Conservation (phyloP, 2,888 invertebrate species). For the Drosophila algonquin region DNA sequence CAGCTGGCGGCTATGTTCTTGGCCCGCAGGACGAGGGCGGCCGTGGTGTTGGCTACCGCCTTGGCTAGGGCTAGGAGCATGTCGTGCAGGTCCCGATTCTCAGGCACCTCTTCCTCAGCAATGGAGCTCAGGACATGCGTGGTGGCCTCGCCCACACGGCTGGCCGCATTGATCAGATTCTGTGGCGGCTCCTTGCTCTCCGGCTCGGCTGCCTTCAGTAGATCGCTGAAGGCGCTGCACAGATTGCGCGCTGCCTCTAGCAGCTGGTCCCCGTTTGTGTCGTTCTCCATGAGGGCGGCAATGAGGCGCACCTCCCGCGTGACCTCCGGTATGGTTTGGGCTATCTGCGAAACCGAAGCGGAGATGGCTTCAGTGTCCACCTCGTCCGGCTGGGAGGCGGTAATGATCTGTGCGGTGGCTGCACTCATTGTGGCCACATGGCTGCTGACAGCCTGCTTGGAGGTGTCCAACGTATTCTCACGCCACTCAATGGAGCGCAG, state of each 20-base stretch:
- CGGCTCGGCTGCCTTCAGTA: constrained; percentile 97
- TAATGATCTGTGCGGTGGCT: constrained; percentile 98
- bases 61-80: constrained; percentile 97
- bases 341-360: constrained; percentile 98
- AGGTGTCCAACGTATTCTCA: constrained; percentile 96
- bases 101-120: constrained; percentile 95
- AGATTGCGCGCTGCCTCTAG: constrained; percentile 96
- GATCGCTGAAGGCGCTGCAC: constrained; percentile 96
- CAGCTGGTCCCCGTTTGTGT: constrained; percentile 91
- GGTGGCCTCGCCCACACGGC: constrained; percentile 97
- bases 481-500: constrained; percentile 96
- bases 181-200: constrained; percentile 97
- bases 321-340: constrained; percentile 97
- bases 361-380: constrained; percentile 98
- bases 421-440: constrained; percentile 99
- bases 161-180: constrained; percentile 96
- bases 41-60: constrained; percentile 98
- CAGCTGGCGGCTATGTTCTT: constrained; percentile 97
- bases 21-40: constrained; percentile 96
- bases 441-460: constrained; percentile 97
- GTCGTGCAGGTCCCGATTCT: constrained; percentile 93
- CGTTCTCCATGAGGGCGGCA: constrained; percentile 96
- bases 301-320: constrained; percentile 92
- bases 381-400: constrained; percentile 94
- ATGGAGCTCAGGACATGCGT: constrained; percentile 96